Evolutionary conservation across 2,888 invertebrate species (phyloP).

Genomic region (Ferdinandea cuprea): DNA sequence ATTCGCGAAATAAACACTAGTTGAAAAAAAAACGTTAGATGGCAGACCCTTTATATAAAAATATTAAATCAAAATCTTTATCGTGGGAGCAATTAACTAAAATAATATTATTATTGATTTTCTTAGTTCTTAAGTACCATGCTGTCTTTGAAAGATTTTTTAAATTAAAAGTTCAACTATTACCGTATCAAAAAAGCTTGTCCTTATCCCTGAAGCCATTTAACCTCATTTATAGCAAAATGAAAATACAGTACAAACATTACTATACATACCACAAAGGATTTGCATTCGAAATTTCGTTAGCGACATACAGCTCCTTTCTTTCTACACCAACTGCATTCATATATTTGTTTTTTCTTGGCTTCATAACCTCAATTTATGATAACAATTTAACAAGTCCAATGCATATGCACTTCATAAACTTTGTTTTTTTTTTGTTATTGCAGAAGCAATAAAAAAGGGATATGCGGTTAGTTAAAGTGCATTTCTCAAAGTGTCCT

Average conservation of each 20-base stretch:
- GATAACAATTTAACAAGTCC: constrained; percentile 35
- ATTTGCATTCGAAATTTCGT: constrained; percentile 8
- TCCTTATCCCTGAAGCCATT: too few relatives aligned
- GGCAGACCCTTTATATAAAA: too few relatives aligned
- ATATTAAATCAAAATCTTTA: too few relatives aligned
- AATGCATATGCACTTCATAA: constrained; percentile 35
- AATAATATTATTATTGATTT: too few relatives aligned
- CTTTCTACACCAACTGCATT: background rate
- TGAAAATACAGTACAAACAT: background rate
- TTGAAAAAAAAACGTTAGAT: too few relatives aligned
- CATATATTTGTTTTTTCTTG: background rate
- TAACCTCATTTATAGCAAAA: background rate
- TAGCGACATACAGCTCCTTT: background rate
- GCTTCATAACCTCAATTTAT: constrained; percentile 43
- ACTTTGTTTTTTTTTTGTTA: constrained; percentile 40
- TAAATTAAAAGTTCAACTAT: too few relatives aligned
- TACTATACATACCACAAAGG: background rate
- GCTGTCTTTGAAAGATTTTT: too few relatives aligned
- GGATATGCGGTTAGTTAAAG: constrained; percentile 65
- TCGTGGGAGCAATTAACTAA: too few relatives aligned
- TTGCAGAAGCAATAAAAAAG: constrained; percentile 33
- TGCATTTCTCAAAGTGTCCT: constrained; percentile 67
- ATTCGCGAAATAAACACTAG: too few relatives aligned
- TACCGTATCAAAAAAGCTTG: too few relatives aligned
- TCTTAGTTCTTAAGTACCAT: too few relatives aligned